Conservation (phyloP, 2,113 vertebrate species). For the Synodontis membranacea region DNA sequence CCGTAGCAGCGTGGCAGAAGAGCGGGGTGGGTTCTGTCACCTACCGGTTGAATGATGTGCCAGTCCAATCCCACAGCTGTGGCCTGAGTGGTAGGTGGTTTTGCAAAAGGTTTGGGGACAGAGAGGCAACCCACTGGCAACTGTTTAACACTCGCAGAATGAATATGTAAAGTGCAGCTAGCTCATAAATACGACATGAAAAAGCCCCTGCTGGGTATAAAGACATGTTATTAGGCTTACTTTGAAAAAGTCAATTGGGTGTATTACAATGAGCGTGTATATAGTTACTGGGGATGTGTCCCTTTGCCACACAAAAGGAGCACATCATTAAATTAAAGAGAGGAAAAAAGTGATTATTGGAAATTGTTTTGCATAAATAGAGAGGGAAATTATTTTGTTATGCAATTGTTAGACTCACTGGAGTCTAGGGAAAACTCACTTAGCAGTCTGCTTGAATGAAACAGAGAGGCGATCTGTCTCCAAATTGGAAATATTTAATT, state of each 20-base stretch:
- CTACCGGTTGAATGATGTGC: slow-evolving; percentile 45
- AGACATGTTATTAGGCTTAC: slow-evolving; percentile 63
- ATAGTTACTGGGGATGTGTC: slow-evolving; percentile 54
- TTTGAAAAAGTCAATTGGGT: slow-evolving; percentile 61
- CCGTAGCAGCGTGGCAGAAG: slow-evolving; percentile 3
- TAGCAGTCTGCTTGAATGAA: slow-evolving; percentile 7
- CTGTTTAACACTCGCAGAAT: slow-evolving; percentile 70
- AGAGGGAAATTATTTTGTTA: not conserved
- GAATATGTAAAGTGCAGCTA: slow-evolving; percentile 76
- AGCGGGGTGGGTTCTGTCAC: slow-evolving; percentile 39
- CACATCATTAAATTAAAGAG: slow-evolving; percentile 56
- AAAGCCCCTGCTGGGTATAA: slow-evolving; percentile 67
- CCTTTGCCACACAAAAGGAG: slow-evolving; percentile 50
- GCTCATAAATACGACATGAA: slow-evolving; percentile 74
- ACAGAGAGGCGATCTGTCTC: slow-evolving; percentile 16
- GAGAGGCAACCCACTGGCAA: slow-evolving; percentile 59
- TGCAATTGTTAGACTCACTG: not conserved
- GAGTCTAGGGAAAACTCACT: slow-evolving; percentile 34
- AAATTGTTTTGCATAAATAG: slow-evolving; percentile 52
- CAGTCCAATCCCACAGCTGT: slow-evolving; percentile 51
- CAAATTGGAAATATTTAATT: slow-evolving; percentile 32
- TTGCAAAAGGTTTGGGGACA: slow-evolving; percentile 46
- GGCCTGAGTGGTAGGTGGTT: slow-evolving; percentile 52
- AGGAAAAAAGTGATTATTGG: slow-evolving; percentile 56
- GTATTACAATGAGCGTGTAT: slow-evolving; percentile 58